Evolutionary conservation across 2,797 vertebrate genomes (phyloP), one percentile per base, ranked within the genome.

Genomic region (Xiphorhynchus erythropygius): DNA sequence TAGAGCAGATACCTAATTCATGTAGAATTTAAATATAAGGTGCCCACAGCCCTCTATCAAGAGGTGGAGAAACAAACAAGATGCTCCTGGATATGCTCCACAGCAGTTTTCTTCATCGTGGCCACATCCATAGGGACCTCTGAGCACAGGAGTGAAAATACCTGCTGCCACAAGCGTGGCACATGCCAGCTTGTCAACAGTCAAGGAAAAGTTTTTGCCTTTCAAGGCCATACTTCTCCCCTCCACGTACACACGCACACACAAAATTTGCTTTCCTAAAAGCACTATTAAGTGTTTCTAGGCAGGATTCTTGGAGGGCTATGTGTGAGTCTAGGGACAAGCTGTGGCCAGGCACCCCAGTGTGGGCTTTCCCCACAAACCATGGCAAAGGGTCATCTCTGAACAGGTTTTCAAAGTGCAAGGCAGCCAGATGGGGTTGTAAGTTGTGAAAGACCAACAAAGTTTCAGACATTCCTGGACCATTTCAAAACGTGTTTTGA

Each of bases 381-480:
- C 50, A 23, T 7, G 44, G 74, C 42, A 39, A 73, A 92, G 59
- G 89, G 87, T 90, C 87, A 86, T 52, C 80, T 69, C 81, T 9
- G 32, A 90, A 73, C 62, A 90, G 47, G 63, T 84, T 90, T 95
- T 70, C 64, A 56, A 89, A 83, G 56, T 5, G 41, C 74, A 86
- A 81, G 56, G 55, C 63, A 86, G 63, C 23, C 83, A 86, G 85
- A 63, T 82, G 88, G 85, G 69, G 73, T 24, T 94, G 65, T n/a
- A 50, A 65, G 83, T 81, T 91, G 83, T 90, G 91, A 93, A 97
- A 97, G 86, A 86, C 91, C 88, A 86, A 77, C 53, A 33, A 84
- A 93, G 77, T 76, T 94, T 96, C 94, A 95, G 86, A 76, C 94
- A 91, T 95, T 95, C 95, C 90, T 63, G 90, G 90, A 91, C 91